Evolutionary conservation across 2,888 invertebrate species (phyloP).

Genomic region (Lasioglossum malachurum): DNA sequence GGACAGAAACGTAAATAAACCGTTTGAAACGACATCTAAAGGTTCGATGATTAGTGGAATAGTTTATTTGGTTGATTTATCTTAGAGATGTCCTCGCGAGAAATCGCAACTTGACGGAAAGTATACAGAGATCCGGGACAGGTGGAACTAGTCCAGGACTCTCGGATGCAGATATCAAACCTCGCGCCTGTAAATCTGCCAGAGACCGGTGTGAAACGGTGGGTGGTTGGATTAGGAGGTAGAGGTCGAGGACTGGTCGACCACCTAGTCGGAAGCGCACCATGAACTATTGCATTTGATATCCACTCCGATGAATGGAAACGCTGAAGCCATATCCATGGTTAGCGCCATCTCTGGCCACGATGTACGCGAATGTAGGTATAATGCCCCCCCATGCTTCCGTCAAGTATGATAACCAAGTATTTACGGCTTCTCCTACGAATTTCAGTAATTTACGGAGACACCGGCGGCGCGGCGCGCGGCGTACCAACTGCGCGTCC

Average conservation of each 20-base stretch:
- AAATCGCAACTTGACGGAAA: slow-evolving; percentile 57
- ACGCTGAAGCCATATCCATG: slow-evolving; percentile 73
- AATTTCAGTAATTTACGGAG: slow-evolving; percentile 81
- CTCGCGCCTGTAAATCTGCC: slow-evolving; percentile 71
- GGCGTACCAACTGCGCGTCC: slow-evolving; percentile 17
- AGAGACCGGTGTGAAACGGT: slow-evolving; percentile 70
- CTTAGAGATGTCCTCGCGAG: slow-evolving; percentile 14
- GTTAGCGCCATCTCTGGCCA: slow-evolving; percentile 65
- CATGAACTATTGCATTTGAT: slow-evolving; percentile 83
- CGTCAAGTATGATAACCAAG: slow-evolving; percentile 83
- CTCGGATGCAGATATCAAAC: slow-evolving; percentile 73
- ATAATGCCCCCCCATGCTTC: slow-evolving; percentile 79
- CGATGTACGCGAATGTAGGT: slow-evolving; percentile 75
- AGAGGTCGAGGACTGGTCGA: slow-evolving; percentile 76
- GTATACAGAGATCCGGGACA: slow-evolving; percentile 57
- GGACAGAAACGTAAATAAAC: not conserved
- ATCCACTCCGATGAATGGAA: slow-evolving; percentile 82
- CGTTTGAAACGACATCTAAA: not conserved
- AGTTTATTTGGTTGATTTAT: slow-evolving; percentile 43
- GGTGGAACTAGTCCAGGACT: slow-evolving; percentile 61
- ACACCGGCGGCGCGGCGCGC: slow-evolving; percentile 37
- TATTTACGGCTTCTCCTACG: slow-evolving; percentile 80
- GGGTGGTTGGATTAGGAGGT: slow-evolving; percentile 69
- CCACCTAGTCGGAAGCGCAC: slow-evolving; percentile 76
- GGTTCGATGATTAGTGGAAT: slow-evolving; percentile 25